Conservation (phyloP, 2,113 vertebrate species). For the Erinaceus europaeus region DNA sequence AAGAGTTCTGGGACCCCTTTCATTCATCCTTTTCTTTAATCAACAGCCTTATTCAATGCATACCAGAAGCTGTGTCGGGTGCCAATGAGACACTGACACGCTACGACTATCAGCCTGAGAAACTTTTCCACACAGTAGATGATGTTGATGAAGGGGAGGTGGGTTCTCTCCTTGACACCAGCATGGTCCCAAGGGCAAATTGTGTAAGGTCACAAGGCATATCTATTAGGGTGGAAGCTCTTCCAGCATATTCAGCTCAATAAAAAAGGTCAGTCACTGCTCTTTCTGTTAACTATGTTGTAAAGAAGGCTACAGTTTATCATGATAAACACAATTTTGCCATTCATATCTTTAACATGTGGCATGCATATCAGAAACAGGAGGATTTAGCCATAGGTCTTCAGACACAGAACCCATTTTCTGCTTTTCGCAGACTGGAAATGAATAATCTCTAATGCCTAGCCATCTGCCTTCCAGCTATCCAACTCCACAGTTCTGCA, state of each 20-base stretch:
- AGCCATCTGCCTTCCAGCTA: not conserved
- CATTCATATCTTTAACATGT: no score
- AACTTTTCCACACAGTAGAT: not conserved
- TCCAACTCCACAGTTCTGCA: not conserved
- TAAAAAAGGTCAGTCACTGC: not conserved
- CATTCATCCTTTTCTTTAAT: not conserved
- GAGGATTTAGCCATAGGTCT: not conserved
- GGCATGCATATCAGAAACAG: no score
- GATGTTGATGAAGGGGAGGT: not conserved
- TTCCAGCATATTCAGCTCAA: not conserved
- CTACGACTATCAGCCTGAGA: not conserved
- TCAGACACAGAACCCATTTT: not conserved
- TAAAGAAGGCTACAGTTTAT: no score
- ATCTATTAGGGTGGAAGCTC: not conserved
- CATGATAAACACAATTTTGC: no score
- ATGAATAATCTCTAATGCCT: not conserved
- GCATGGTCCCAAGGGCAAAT: not conserved
- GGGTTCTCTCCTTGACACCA: not conserved
- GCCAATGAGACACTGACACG: no score
- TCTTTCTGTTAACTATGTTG: fast-evolving
- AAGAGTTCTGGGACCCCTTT: not conserved
- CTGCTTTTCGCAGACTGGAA: not conserved
- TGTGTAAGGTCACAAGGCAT: not conserved
- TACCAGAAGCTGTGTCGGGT: not conserved
- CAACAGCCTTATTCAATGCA: not conserved